Conservation (phyloP, 2,797 vertebrate genomes). For the Bradypodion ventrale region DNA sequence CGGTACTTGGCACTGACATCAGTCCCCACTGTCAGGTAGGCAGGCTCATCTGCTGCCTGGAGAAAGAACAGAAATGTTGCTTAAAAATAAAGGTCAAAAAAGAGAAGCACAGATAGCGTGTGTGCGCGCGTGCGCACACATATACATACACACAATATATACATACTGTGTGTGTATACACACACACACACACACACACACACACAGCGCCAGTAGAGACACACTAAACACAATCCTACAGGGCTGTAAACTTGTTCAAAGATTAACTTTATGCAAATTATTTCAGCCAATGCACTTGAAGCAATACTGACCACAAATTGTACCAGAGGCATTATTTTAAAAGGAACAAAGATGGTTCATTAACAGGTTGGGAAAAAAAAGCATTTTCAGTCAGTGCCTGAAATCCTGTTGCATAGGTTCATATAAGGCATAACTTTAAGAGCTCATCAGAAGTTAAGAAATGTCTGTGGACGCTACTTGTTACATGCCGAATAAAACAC, state of each 20-base stretch:
- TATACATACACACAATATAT: no score
- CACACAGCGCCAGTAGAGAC: neutral
- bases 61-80: constrained; percentile 24
- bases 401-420: no score
- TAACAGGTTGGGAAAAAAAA: neutral
- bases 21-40: constrained; percentile 98
- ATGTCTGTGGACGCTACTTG: no score
- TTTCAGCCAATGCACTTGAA: neutral
- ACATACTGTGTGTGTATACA: no score
- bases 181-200: no score
- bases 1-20: constrained; percentile 99
- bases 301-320: neutral
- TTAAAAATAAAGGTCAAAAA: constrained; percentile 20
- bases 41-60: constrained; percentile 97
- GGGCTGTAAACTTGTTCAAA: neutral
- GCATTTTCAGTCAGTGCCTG: no score
- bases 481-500: no score
- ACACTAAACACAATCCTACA: neutral
- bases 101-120: neutral
- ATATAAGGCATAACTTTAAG: no score
- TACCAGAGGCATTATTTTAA: neutral
- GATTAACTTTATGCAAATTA: neutral
- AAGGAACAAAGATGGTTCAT: neutral
- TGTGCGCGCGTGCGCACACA: no score
- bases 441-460: no score